Conservation (phyloP, 2,888 invertebrate genomes). For the Lepidocyrtoides sp. region DNA sequence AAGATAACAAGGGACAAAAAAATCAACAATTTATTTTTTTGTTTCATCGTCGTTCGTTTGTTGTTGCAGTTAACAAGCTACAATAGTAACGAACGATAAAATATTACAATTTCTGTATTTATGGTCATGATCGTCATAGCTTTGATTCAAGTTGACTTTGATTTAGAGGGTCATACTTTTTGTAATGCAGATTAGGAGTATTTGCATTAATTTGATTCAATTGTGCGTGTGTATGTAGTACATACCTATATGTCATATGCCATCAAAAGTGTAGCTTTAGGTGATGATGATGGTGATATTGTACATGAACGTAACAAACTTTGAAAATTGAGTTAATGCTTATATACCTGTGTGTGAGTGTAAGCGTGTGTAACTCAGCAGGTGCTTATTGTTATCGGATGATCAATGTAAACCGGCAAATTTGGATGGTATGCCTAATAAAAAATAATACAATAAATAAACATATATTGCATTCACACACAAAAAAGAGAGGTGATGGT, state of each 20-base stretch:
- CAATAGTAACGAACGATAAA: neutral
- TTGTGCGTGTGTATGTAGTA: neutral
- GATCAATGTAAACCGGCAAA: slow-evolving; percentile 53
- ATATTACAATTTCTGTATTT: too few species aligned
- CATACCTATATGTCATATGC: neutral
- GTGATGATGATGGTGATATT: neutral
- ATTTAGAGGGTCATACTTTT: slow-evolving; percentile 48
- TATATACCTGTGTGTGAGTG: neutral
- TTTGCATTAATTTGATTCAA: slow-evolving; percentile 31
- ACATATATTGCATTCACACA: neutral
- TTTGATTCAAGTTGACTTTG: slow-evolving; percentile 42
- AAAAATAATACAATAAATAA: neutral
- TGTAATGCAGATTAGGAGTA: slow-evolving; percentile 14
- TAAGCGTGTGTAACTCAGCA: slow-evolving; percentile 22
- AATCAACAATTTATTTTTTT: neutral
- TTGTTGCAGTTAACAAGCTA: neutral
- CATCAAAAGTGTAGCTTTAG: neutral
- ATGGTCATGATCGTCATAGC: slow-evolving; percentile 54
- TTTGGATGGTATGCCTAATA: neutral
- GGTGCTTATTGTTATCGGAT: slow-evolving; percentile 41
- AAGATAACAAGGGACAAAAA: neutral
- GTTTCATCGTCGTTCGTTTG: neutral
- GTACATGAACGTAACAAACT: too few species aligned
- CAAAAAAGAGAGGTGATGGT: neutral
- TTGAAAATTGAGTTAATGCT: too few species aligned